A percentile compares a stretch with the other conserved stretches of the same genome.
These are phyloP conservation scores for Corythornis cristatus DNA, from an alignment of 2,113 vertebrate genomes.

Conservation along the genomic window DNA sequence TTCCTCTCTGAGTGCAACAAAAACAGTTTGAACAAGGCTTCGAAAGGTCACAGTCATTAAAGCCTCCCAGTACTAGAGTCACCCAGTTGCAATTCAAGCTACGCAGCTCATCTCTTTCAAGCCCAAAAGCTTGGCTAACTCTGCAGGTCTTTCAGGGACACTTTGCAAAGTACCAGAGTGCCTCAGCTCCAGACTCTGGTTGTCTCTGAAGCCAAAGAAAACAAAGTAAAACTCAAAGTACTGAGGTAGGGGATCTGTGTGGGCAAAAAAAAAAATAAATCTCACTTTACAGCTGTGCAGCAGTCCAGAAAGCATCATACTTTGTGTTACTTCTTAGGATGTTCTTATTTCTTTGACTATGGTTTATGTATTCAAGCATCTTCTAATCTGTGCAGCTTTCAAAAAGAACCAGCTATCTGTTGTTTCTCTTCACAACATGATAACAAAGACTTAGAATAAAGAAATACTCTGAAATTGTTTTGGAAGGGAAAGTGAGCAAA, in stretches of 20 bases:
- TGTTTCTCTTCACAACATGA: not conserved
- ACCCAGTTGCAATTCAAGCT: constrained; percentile 21
- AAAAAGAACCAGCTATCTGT: not conserved
- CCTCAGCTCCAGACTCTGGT: not conserved
- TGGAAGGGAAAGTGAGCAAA: not conserved
- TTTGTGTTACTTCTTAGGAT: not conserved
- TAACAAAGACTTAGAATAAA: not conserved
- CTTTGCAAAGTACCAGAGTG: not conserved
- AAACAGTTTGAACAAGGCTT: constrained; percentile 49
- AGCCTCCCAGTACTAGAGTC: constrained; percentile 12
- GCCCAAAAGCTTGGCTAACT: constrained; percentile 19
- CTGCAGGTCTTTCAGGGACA: constrained; percentile 38
- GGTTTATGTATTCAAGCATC: not conserved
- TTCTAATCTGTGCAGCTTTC: not conserved
- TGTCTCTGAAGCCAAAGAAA: constrained; percentile 23
- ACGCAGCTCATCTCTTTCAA: constrained; percentile 6
- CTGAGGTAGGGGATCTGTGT: not conserved
- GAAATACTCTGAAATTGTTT: not conserved
- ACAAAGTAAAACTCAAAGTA: not conserved
- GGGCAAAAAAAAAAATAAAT: not conserved
- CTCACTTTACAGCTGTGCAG: not conserved
- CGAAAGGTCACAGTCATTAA: not conserved
- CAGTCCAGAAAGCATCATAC: not conserved
- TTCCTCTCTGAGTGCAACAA: constrained; percentile 39
- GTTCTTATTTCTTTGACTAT: not conserved